A percentile compares a stretch with the other conserved stretches of the same genome.
Evolutionary conservation across 92 coral and sea anemone genomes (phyloP).

Genomic region (Umimayanthus chanpuru): DNA sequence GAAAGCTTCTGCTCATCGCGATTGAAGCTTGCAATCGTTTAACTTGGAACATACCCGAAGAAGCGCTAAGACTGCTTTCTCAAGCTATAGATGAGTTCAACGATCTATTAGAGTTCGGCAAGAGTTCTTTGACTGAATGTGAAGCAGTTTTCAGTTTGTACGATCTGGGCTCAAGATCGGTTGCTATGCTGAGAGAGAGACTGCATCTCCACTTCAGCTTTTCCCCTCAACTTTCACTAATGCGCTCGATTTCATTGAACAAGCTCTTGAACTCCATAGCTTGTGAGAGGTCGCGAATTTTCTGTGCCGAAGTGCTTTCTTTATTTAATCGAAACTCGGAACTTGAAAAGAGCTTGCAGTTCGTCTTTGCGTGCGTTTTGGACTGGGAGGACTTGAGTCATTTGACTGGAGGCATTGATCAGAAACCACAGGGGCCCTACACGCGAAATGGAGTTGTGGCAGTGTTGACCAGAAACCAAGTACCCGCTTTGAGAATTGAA

Average conservation of each 20-base stretch:
- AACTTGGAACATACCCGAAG: slow-evolving; percentile 63
- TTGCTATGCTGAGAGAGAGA: slow-evolving; percentile 43
- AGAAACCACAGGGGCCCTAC: slow-evolving; percentile 16
- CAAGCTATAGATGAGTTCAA: slow-evolving; percentile 82
- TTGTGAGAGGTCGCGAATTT: slow-evolving; percentile 61
- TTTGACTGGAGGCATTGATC: slow-evolving; percentile 35
- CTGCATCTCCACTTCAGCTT: not conserved
- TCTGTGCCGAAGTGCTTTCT: slow-evolving; percentile 61
- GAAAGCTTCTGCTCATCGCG: slow-evolving; percentile 58
- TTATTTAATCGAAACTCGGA: slow-evolving; percentile 71
- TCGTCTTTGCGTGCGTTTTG: slow-evolving; percentile 53
- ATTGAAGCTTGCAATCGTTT: slow-evolving; percentile 62
- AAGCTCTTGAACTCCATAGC: slow-evolving; percentile 78
- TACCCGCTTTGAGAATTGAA: slow-evolving; percentile 61
- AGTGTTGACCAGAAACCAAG: slow-evolving; percentile 50
- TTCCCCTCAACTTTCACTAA: not conserved
- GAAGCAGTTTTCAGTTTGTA: slow-evolving; percentile 57
- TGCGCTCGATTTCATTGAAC: slow-evolving; percentile 58
- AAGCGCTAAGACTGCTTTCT: slow-evolving; percentile 57
- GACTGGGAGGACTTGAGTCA: slow-evolving; percentile 73
- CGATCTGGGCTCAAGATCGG: slow-evolving; percentile 40
- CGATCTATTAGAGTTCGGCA: slow-evolving; percentile 71
- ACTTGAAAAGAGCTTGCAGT: slow-evolving; percentile 56
- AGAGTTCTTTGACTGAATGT: slow-evolving; percentile 51
- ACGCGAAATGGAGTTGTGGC: slow-evolving; percentile 62